Evolutionary conservation across 2,113 vertebrate species (phyloP).

Genomic region (Pollachius pollachius): DNA sequence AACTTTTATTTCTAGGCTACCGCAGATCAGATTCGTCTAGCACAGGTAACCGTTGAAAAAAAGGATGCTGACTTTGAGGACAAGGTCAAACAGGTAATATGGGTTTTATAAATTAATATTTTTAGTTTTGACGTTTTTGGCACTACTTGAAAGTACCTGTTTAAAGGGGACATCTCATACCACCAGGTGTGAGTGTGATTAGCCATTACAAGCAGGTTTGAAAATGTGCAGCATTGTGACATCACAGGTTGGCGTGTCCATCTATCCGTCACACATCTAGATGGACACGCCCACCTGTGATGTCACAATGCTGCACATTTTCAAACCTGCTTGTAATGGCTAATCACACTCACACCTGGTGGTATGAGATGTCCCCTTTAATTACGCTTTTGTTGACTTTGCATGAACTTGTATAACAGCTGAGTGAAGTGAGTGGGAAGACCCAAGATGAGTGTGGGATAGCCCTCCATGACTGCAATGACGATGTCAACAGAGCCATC

Average conservation of each 20-base stretch:
- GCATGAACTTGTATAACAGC: slow-evolving; percentile 67
- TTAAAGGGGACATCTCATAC: no score
- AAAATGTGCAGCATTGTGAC: no score
- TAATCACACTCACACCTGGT: no score
- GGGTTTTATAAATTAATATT: neutral
- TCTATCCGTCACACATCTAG: no score
- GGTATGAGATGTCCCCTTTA: no score
- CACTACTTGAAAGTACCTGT: neutral
- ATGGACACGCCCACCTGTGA: no score
- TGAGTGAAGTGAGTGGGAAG: slow-evolving; percentile 96
- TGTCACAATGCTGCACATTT: no score
- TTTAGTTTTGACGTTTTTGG: neutral
- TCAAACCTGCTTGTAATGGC: no score
- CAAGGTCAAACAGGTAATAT: slow-evolving; percentile 91
- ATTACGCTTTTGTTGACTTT: neutral
- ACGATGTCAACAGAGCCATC: slow-evolving; percentile 94
- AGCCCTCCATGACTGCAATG: slow-evolving; percentile 92
- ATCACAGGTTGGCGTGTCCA: no score
- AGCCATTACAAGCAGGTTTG: no score
- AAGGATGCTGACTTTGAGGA: slow-evolving; percentile 94
- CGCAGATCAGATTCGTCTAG: slow-evolving; percentile 97
- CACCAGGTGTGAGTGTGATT: no score
- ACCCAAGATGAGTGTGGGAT: slow-evolving; percentile 94
- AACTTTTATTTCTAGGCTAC: slow-evolving; percentile 80
- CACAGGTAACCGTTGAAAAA: slow-evolving; percentile 96